Conservation (phyloP, 2,888 invertebrate species). For the Agrotis clavis region DNA sequence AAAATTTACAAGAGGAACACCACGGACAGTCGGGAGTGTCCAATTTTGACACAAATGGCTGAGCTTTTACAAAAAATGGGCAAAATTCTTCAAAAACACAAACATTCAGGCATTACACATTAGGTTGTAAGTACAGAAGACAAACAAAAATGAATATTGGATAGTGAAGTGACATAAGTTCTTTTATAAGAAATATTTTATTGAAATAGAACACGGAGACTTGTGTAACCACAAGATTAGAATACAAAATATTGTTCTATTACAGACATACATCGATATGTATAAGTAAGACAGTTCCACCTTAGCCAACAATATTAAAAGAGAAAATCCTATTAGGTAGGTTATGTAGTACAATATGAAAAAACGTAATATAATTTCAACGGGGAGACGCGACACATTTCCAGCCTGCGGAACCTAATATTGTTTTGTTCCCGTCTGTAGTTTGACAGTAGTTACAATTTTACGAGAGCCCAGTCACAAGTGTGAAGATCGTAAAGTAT, state of each 20-base stretch:
- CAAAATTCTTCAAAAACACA: slow-evolving; percentile 26
- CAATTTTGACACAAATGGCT: slow-evolving; percentile 66
- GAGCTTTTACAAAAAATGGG: slow-evolving; percentile 55
- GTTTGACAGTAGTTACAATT: slow-evolving; percentile 69
- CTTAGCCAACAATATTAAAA: slow-evolving; percentile 56
- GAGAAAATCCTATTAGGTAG: slow-evolving; percentile 44
- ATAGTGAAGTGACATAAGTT: slow-evolving; percentile 21
- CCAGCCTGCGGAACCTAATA: slow-evolving; percentile 64
- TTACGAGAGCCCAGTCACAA: slow-evolving; percentile 77
- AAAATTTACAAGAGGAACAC: slow-evolving; percentile 86
- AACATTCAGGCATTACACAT: slow-evolving; percentile 22
- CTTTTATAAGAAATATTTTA: slow-evolving; percentile 17
- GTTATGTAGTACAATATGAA: slow-evolving; percentile 59
- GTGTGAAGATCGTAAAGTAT: slow-evolving; percentile 76
- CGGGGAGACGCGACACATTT: slow-evolving; percentile 49
- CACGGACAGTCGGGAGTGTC: slow-evolving; percentile 73
- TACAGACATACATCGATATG: slow-evolving; percentile 45
- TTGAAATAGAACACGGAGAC: slow-evolving; percentile 21
- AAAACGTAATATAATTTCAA: slow-evolving; percentile 61
- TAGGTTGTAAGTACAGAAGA: background rate
- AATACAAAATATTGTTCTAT: slow-evolving; percentile 37
- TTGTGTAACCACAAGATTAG: slow-evolving; percentile 24
- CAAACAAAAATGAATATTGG: slow-evolving; percentile 37
- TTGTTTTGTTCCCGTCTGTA: slow-evolving; percentile 65
- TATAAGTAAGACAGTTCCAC: slow-evolving; percentile 47